phyloP scores from a whole-genome alignment of 2,888 invertebrate species.

The Bugulina stolonifera region DNA sequence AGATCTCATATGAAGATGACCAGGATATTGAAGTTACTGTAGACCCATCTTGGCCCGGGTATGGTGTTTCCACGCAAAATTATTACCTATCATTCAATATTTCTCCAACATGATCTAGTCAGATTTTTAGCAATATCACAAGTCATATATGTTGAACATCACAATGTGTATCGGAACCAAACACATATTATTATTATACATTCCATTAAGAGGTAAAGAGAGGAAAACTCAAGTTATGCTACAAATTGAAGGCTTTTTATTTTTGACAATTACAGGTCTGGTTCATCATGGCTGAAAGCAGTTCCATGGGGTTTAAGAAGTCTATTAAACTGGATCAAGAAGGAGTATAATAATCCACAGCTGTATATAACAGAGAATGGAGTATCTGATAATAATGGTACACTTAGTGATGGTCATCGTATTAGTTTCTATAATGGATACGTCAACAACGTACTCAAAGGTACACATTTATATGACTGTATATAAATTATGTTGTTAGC shows the following conservation, averaged over 20 bases:
- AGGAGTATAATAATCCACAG: slow-evolving; percentile 37
- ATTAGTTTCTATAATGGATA: slow-evolving; percentile 40
- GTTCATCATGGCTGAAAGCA: slow-evolving; percentile 36
- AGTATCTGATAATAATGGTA: slow-evolving; percentile 39
- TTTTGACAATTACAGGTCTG: too few relatives aligned
- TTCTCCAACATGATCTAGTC: too few relatives aligned
- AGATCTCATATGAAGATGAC: slow-evolving; percentile 29
- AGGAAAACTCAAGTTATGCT: too few relatives aligned
- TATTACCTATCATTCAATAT: too few relatives aligned
- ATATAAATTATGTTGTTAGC: too few relatives aligned
- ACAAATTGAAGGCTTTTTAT: too few relatives aligned
- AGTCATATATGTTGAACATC: too few relatives aligned
- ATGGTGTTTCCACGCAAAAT: too few relatives aligned
- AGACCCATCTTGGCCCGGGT: slow-evolving; percentile 30
- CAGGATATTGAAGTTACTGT: slow-evolving; percentile 27
- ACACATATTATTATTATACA: too few relatives aligned
- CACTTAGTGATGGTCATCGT: slow-evolving; percentile 39
- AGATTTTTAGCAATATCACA: too few relatives aligned
- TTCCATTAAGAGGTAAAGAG: too few relatives aligned
- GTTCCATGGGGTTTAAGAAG: slow-evolving; percentile 41
- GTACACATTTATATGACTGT: slow-evolving; percentile 31
- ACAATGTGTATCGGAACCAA: too few relatives aligned
- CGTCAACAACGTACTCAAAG: slow-evolving; percentile 48
- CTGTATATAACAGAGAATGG: slow-evolving; percentile 48
- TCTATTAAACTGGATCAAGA: slow-evolving; percentile 40